A percentile compares a stretch with the other conserved stretches of the same genome.
Conservation (phyloP, 2,113 vertebrate genomes). For the Hyaena hyaena region DNA sequence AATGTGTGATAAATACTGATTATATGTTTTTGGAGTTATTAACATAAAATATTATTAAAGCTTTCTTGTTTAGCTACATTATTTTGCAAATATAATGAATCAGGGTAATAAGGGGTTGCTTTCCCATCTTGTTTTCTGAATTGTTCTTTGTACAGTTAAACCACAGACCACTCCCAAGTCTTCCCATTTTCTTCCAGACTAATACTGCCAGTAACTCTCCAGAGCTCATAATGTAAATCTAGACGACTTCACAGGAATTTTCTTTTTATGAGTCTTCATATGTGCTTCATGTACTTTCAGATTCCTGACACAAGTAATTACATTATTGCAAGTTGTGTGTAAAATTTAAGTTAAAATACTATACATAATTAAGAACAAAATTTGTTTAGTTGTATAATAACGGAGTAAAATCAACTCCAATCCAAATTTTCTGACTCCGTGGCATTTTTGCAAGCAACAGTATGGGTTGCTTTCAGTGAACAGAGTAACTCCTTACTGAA, state of each 20-base stretch:
- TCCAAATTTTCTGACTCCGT: not conserved
- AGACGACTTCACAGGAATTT: not conserved
- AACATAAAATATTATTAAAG: slow-evolving; percentile 43
- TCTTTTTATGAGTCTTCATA: not conserved
- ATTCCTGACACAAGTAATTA: slow-evolving; percentile 10
- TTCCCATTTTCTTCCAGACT: slow-evolving; percentile 14
- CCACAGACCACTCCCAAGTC: not conserved
- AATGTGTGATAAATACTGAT: not conserved
- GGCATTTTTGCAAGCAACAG: not conserved
- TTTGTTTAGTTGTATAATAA: not conserved
- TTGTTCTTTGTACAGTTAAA: not conserved
- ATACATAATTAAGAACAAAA: not conserved
- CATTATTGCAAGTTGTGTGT: slow-evolving; percentile 21
- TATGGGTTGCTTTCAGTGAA: not conserved
- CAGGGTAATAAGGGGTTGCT: not conserved
- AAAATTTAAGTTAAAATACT: not conserved
- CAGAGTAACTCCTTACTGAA: not conserved
- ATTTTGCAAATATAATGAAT: not conserved
- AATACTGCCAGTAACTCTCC: not conserved
- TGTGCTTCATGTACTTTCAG: slow-evolving; percentile 38
- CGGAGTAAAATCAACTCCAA: not conserved
- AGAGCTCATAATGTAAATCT: not conserved
- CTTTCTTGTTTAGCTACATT: not conserved
- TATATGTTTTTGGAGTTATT: slow-evolving; percentile 8
- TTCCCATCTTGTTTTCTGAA: not conserved